These are phyloP conservation scores for Chalcosyrphus nemorum DNA, from an alignment of 2,888 invertebrate genomes.

Conservation along the genomic window DNA sequence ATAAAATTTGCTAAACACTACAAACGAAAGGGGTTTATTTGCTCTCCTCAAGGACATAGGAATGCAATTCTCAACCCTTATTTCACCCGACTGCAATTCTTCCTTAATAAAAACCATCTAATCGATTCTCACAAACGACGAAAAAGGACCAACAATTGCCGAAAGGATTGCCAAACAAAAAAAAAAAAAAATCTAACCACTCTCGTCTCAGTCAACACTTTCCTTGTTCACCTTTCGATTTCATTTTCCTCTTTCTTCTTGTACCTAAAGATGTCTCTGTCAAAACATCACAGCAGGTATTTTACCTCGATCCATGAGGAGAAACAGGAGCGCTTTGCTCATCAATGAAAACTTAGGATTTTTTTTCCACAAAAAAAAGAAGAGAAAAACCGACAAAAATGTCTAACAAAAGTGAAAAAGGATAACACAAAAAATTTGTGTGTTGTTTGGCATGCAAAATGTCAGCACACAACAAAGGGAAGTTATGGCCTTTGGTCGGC, in stretches of 20 bases:
- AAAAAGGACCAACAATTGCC: slow-evolving; percentile 22
- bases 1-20: slow-evolving; percentile 37
- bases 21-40: slow-evolving; percentile 15
- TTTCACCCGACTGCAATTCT: background rate
- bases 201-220: slow-evolving; percentile 9
- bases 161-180: slow-evolving; percentile 22
- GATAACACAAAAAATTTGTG: slow-evolving; percentile 27
- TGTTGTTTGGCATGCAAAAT: slow-evolving; percentile 50
- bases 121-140: background rate
- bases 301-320: background rate
- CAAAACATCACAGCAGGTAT: slow-evolving; percentile 58
- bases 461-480: background rate
- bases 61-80: slow-evolving; percentile 42
- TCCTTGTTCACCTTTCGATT: slow-evolving; percentile 3
- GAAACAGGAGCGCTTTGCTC: slow-evolving; percentile 59
- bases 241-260: background rate
- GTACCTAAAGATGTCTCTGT: slow-evolving; percentile 6
- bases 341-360: slow-evolving; percentile 47
- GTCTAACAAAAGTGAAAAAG: slow-evolving; percentile 11
- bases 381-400: slow-evolving; percentile 40
- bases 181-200: background rate
- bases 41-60: slow-evolving; percentile 13
- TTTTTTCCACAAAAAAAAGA: background rate
- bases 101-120: slow-evolving; percentile 27
- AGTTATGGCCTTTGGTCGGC: slow-evolving; percentile 1